Evolutionary conservation across 1,140 invertebrate species (phyloP).

Genomic region (Bombyx mori): ASM3026992v2 NC_085123.1:3659001-3659500

Average conservation of each 20-base stretch:
- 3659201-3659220: constrained; percentile 6
- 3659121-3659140: constrained; percentile 15
- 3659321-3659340: constrained; percentile 7
- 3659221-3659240: constrained; percentile 4
- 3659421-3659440: constrained; percentile 4
- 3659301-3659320: constrained; percentile 10
- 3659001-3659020: no score
- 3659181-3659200: constrained; percentile 9
- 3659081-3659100: constrained; percentile 1
- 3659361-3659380: constrained; percentile 2
- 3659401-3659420: constrained; percentile 4
- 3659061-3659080: no score
- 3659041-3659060: no score
- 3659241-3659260: constrained; percentile 10
- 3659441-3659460: no score
- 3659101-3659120: constrained; percentile 19
- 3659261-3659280: not conserved
- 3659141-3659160: constrained; percentile 4
- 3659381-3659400: constrained; percentile 3
- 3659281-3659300: constrained; percentile 6
- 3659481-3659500: no score
- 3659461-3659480: no score
- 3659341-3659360: constrained; percentile 9
- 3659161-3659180: not conserved
- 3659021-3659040: no score